Evolutionary conservation across 2,888 invertebrate species (phyloP), one percentile per base, ranked within the genome.

Genomic region (Marronus borbonicus): DNA sequence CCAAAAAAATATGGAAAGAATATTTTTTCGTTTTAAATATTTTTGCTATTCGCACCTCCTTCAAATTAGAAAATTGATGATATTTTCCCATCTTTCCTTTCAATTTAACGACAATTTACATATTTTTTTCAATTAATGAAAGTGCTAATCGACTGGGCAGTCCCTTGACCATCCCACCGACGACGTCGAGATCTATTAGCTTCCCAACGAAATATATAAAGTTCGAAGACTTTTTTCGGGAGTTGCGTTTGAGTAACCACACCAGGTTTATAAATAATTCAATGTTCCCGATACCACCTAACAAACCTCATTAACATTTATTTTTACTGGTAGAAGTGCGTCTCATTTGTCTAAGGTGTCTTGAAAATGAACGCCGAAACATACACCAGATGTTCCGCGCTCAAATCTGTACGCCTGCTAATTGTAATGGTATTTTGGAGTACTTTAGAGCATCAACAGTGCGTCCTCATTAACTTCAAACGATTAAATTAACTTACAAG

Each of bases 251-350:
- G 24, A 36, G 55, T 55, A 55, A n/a, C 55, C 17, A 20, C 20
- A 20, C 44, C 60, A 44, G 14, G 72, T 74, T 74, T 68, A 74
- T 74, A 74, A 74, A 74, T 74, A 74, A 74, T 74, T 74, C 72
- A 74, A 39, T 74, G 72, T 60, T 74, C 72, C 60, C 60, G 44
- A 74, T 74, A 60, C 68, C 44, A 50, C 28, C 68, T 39, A 74
- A 62, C 60, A 60, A 60, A 74, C 60, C 60, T 74, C 72, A 74
- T 74, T 74, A 74, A 74, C 72, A 74, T 74, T 74, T 74, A 74
- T 74, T 74, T 74, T 74, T 74, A 74, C 72, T 74, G 72, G 55
- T 72, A 44, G 60, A 55, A 74, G 60, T 60, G 55, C 60, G 44
- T 74, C 72, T 74, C 31, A 74, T 74, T 74, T 74, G 72, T 74